A percentile compares a stretch with the other conserved stretches of the same genome.
Conservation (phyloP, 2,888 invertebrate genomes). For the Dermolepida albohirtum region DNA sequence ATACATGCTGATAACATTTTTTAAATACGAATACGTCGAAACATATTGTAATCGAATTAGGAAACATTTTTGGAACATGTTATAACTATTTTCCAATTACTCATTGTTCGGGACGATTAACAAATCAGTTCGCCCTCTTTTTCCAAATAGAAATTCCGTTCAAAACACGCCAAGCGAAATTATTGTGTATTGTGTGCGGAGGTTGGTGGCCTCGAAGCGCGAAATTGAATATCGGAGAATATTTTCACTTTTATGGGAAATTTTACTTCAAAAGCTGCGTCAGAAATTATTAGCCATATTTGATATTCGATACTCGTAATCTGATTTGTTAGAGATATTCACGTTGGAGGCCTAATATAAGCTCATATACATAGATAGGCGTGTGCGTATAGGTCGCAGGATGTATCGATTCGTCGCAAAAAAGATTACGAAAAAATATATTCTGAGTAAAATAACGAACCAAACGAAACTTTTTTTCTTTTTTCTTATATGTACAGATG, state of each 20-base stretch:
- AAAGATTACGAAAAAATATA: too few relatives aligned
- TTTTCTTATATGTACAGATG: too few relatives aligned
- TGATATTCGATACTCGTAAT: too few relatives aligned
- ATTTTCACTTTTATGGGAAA: neutral
- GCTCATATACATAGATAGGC: too few relatives aligned
- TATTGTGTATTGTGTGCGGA: constrained; percentile 1
- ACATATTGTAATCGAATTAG: constrained; percentile 3
- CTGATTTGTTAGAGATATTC: too few relatives aligned
- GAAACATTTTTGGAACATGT: neutral
- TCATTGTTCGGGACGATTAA: constrained; percentile 12
- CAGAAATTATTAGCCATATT: neutral
- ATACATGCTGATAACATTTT: neutral
- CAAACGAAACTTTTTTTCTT: too few relatives aligned
- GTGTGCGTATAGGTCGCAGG: too few relatives aligned
- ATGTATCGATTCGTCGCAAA: too few relatives aligned
- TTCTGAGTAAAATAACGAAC: too few relatives aligned
- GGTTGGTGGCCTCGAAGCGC: constrained; percentile 1
- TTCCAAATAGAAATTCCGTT: neutral
- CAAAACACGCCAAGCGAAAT: neutral
- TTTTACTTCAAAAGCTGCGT: neutral
- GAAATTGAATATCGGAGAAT: constrained; percentile 24
- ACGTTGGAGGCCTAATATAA: too few relatives aligned
- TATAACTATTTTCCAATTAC: neutral
- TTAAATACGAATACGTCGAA: constrained; percentile 4
- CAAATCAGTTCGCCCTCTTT: neutral